Conservation (phyloP, 1,140 invertebrate species). For the Megathymus violae region DNA sequence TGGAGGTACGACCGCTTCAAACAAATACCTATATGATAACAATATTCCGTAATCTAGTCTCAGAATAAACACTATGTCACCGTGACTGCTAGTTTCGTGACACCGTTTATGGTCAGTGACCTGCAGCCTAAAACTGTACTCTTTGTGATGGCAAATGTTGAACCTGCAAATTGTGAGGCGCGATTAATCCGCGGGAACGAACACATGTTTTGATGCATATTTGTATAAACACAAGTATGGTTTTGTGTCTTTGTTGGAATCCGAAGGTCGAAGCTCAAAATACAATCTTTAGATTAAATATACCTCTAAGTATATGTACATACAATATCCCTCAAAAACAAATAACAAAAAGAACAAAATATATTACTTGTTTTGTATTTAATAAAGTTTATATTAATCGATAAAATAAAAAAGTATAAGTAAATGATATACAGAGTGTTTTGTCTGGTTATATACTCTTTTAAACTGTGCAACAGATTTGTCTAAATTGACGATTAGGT, state of each 20-base stretch:
- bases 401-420: no score
- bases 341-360: no score
- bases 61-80: slow-evolving; percentile 47
- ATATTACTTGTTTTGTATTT: no score
- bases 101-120: slow-evolving; percentile 58
- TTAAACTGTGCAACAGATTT: no score
- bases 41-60: slow-evolving; percentile 39
- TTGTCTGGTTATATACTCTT: no score
- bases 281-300: background rate
- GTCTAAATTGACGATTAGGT: no score
- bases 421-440: no score
- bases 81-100: slow-evolving; percentile 58
- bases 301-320: background rate
- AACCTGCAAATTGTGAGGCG: slow-evolving; percentile 13
- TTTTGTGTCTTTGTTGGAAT: background rate
- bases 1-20: no score
- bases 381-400: no score
- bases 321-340: no score
- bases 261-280: background rate
- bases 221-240: background rate
- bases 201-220: slow-evolving; percentile 7
- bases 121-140: slow-evolving; percentile 49
- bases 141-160: slow-evolving; percentile 38
- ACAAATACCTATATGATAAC: no score
- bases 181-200: slow-evolving; percentile 10